A percentile compares a stretch with the other conserved stretches of the same genome.
phyloP scores from a whole-genome alignment of 2,888 invertebrate genomes.

The Pyrrhosoma nymphula region DNA sequence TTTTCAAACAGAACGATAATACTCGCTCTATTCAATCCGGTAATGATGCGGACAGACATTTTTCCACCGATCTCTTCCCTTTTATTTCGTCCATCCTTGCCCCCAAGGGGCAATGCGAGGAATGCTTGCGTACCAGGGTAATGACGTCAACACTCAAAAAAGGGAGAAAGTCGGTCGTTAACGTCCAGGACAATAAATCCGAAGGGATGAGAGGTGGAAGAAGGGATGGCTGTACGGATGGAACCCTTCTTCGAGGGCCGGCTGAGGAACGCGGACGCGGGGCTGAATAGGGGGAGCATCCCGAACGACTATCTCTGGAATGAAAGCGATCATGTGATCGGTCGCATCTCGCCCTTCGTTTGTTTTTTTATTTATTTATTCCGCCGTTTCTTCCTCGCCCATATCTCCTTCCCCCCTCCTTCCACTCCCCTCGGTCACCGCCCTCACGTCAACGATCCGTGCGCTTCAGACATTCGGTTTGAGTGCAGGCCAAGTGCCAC shows the following conservation, averaged over 20 bases:
- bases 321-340: not conserved
- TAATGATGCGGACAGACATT: no score
- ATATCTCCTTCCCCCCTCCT: not conserved
- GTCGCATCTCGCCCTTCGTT: not conserved
- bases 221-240: not conserved
- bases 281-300: not conserved
- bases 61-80: not conserved
- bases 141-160: not conserved
- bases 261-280: not conserved
- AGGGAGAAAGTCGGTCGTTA: not conserved
- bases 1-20: no score
- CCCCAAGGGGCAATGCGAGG: not conserved
- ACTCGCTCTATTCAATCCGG: no score
- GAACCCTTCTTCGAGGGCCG: not conserved
- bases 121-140: not conserved
- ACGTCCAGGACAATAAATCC: not conserved
- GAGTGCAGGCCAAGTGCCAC: conserved; percentile 8
- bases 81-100: not conserved
- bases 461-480: not conserved
- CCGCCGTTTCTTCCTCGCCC: not conserved
- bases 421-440: not conserved
- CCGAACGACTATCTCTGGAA: not conserved
- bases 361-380: not conserved
- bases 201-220: not conserved
- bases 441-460: not conserved